Evolutionary conservation across 2,797 vertebrate genomes (phyloP).

Genomic region (Pyrocephalus nanus): DNA sequence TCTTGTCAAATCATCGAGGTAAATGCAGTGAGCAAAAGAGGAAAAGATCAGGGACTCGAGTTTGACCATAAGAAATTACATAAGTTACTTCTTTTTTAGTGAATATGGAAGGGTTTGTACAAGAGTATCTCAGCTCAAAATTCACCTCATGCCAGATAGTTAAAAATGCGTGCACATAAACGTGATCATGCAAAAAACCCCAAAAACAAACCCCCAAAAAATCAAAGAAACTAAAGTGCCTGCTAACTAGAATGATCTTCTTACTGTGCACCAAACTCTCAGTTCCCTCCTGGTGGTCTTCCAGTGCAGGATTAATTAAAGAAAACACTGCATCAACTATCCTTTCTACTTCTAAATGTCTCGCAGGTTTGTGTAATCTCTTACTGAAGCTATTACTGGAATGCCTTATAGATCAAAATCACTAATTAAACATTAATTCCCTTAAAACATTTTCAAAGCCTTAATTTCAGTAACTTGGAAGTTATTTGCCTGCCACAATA

Average conservation of each 20-base stretch:
- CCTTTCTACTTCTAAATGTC: neutral
- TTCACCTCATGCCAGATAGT: neutral
- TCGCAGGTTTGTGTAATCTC: neutral
- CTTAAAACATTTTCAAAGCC: constrained; percentile 22
- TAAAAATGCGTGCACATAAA: neutral
- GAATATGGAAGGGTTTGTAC: neutral
- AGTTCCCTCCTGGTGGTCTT: neutral
- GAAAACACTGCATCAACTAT: neutral
- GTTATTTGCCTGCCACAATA: constrained; percentile 3
- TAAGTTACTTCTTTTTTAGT: neutral
- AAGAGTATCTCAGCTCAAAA: neutral
- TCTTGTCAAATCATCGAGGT: rapidly evolving
- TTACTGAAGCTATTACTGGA: constrained; percentile 7
- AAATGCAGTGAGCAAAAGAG: neutral
- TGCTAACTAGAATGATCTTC: neutral
- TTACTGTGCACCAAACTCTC: neutral
- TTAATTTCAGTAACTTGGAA: neutral
- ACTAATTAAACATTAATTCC: constrained; percentile 52
- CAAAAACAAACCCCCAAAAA: neutral
- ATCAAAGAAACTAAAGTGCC: neutral
- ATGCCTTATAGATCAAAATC: constrained; percentile 7
- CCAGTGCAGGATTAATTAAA: neutral
- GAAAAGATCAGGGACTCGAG: neutral
- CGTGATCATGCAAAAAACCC: neutral
- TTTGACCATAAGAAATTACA: neutral